phyloP scores from a whole-genome alignment of 2,113 vertebrate genomes.

The Blennius ocellaris region DNA sequence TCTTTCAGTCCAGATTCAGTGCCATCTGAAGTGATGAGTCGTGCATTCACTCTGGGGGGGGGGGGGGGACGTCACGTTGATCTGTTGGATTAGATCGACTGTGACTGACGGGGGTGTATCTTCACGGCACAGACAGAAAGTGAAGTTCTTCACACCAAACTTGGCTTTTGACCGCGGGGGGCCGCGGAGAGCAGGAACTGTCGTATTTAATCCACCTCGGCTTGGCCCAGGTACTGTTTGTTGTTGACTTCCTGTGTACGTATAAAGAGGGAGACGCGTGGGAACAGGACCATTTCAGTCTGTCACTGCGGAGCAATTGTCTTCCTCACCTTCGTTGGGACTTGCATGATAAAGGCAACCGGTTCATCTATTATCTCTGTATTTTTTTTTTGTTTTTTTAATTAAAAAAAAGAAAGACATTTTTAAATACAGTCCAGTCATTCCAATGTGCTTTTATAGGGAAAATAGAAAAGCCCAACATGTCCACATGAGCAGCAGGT shows the following conservation, averaged over 20 bases:
- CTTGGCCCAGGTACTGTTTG: conserved; percentile 31
- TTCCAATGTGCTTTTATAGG: too few species aligned
- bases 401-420: too few species aligned
- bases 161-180: conserved; percentile 43
- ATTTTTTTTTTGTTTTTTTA: too few species aligned
- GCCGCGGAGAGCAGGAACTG: conserved; percentile 46
- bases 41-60: conserved; percentile 17
- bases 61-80: conserved; percentile 38
- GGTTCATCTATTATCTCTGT: too few species aligned
- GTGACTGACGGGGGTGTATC: conserved; percentile 60
- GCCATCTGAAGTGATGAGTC: conserved; percentile 32
- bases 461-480: too few species aligned
- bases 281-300: neutral
- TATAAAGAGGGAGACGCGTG: conserved; percentile 2
- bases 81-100: conserved; percentile 43
- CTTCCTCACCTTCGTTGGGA: too few species aligned
- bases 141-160: conserved; percentile 64
- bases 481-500: too few species aligned
- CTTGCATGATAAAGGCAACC: too few species aligned
- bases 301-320: too few species aligned
- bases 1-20: conserved; percentile 26
- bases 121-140: conserved; percentile 43
- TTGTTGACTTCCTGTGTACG: conserved; percentile 13
- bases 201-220: conserved; percentile 59
- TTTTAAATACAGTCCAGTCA: too few species aligned